Conservation (phyloP, 2,888 invertebrate genomes). For the Atethmia centrago region DNA sequence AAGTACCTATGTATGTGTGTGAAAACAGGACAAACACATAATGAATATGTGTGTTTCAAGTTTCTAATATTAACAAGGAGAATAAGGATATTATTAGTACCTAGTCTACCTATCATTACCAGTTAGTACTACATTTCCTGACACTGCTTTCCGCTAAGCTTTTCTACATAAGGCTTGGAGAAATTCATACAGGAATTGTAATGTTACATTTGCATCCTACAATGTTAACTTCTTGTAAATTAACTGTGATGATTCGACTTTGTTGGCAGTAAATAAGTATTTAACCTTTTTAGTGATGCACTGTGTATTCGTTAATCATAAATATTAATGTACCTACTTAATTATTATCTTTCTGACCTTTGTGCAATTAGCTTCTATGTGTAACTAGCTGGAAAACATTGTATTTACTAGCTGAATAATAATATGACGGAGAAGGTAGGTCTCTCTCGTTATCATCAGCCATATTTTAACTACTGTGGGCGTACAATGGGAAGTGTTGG, state of each 20-base stretch:
- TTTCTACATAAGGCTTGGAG: constrained; percentile 18
- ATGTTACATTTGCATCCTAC: constrained; percentile 4
- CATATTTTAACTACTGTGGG: too few species aligned
- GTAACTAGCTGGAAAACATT: background rate
- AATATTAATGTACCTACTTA: background rate
- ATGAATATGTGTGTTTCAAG: background rate
- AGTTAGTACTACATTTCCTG: constrained; percentile 7
- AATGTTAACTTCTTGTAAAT: background rate
- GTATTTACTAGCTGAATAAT: background rate
- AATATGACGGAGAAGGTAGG: too few species aligned
- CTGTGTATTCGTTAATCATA: background rate
- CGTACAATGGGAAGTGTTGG: too few species aligned
- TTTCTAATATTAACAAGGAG: background rate
- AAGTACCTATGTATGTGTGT: background rate
- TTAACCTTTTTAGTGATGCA: background rate
- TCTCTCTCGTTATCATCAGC: too few species aligned
- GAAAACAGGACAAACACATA: constrained; percentile 10
- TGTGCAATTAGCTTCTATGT: background rate
- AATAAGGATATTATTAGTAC: constrained; percentile 2
- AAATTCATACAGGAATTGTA: constrained; percentile 14
- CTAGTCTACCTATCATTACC: background rate
- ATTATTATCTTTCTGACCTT: too few species aligned
- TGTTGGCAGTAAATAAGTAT: background rate
- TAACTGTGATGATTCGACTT: background rate
- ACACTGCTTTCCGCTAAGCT: background rate